Evolutionary conservation across 2,113 vertebrate genomes (phyloP), one percentile per base, ranked within the genome.

Genomic region (Centrocercus urophasianus): DNA sequence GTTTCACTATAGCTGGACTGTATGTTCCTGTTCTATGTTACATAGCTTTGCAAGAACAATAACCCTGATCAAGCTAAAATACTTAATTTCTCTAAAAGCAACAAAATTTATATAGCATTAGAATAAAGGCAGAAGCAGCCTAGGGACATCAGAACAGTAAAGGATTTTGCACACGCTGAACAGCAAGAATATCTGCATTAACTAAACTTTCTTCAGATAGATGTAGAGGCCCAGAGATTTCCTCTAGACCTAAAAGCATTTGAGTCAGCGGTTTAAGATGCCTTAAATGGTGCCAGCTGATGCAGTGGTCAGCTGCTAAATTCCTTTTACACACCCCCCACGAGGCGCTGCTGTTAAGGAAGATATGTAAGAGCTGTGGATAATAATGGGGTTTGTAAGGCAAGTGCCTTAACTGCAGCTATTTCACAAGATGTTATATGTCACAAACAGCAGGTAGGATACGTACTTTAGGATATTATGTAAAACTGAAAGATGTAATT

Each of bases 11-110:
- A 70, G 1, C 15, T 94, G 85, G 32, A 83, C 42, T 72, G 18
- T 34, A 38, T 69, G 20, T 18, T 69, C 96, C 25, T 3, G 1
- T 50, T 81, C 82, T 21, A 4, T 89, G n/a, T 22, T 93, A 32
- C 17, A 86, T 11, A 60, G 71, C 20, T 66, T 36, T 61, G 91
- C 54, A 8, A 88, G 96, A 76, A 90, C 96, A 98, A 98, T 99
- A 97, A 97, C 93, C 59, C 47, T 38, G 71, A 80, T 28, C 32
- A 19, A 69, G 25, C 4, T 43, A 32, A 83, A 64, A 1, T 2
- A 19, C 65, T 84, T 75, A 54, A 59, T 22, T 8, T 30, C 88
- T 87, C 52, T 47, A 75, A 16, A 65, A 74, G 38, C 13, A 42
- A 5, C 27, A 60, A 21, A 25, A 40, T 80, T 65, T 50, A 36